Evolutionary conservation across 2,888 invertebrate species (phyloP).

Genomic region (Hemithea aestivaria): DNA sequence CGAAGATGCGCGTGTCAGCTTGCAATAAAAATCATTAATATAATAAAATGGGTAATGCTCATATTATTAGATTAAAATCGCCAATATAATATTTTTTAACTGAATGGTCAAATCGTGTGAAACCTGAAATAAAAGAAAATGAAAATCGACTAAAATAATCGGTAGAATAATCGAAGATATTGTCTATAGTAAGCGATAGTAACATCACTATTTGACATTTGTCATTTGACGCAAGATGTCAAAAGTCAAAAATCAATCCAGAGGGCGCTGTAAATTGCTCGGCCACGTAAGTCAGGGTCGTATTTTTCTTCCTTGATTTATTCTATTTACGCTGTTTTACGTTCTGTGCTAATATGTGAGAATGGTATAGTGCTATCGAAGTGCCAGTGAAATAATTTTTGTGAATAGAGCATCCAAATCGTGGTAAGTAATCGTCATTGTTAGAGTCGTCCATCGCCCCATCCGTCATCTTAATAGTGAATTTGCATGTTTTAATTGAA

Average conservation of each 20-base stretch:
- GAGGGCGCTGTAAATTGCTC: slow-evolving; percentile 72
- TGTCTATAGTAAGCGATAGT: too few species aligned
- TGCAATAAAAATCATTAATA: too few species aligned
- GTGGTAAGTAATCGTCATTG: slow-evolving; percentile 50
- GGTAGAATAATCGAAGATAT: too few species aligned
- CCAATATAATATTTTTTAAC: too few species aligned
- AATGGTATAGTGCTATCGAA: slow-evolving; percentile 57
- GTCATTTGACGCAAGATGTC: slow-evolving; percentile 34
- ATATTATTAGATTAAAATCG: too few species aligned
- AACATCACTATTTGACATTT: slow-evolving; percentile 45
- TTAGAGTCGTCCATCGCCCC: slow-evolving; percentile 41
- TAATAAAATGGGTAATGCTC: too few species aligned
- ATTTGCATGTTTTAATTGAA: slow-evolving; percentile 69
- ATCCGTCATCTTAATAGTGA: slow-evolving; percentile 64
- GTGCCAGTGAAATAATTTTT: slow-evolving; percentile 51
- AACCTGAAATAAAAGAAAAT: too few species aligned
- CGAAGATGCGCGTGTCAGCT: too few species aligned
- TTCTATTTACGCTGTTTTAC: slow-evolving; percentile 58
- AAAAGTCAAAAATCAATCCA: slow-evolving; percentile 58
- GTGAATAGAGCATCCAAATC: slow-evolving; percentile 44
- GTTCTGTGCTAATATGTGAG: slow-evolving; percentile 61
- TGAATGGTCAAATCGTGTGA: too few species aligned
- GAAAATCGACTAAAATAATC: too few species aligned
- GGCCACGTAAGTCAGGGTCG: slow-evolving; percentile 78
- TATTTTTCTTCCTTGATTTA: slow-evolving; percentile 66